A percentile compares a stretch with the other conserved stretches of the same genome.
Evolutionary conservation across 1,140 invertebrate genomes (phyloP).

Genomic region (Pseudomyrmex cubaensis): DNA sequence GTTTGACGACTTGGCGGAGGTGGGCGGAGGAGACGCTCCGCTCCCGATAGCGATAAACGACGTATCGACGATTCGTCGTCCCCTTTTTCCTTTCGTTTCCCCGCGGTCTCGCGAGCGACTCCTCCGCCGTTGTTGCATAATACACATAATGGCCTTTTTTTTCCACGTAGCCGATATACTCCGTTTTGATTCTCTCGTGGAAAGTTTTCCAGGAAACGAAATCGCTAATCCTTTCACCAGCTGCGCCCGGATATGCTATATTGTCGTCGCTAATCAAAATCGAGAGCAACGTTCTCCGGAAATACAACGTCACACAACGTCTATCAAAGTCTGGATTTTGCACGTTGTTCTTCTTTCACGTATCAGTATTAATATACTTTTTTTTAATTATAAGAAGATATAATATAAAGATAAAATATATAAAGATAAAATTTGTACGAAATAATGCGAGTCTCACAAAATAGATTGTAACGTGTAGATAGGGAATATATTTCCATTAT

Average conservation of each 20-base stretch:
- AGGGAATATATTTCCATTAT: too few species aligned
- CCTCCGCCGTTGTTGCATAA: conserved; percentile 59
- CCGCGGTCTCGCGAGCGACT: conserved; percentile 41
- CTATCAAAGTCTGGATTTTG: too few species aligned
- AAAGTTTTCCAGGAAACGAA: conserved; percentile 53
- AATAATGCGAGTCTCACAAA: too few species aligned
- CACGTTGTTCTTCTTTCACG: too few species aligned
- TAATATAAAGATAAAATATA: too few species aligned
- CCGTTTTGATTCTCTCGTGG: conserved; percentile 56
- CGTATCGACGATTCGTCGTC: conserved; percentile 72
- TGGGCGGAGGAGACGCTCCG: conserved; percentile 66
- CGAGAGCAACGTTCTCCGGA: conserved; percentile 20
- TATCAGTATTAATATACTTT: too few species aligned
- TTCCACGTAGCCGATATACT: conserved; percentile 56
- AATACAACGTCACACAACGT: neutral
- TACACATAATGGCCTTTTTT: conserved; percentile 47
- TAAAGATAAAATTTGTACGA: too few species aligned
- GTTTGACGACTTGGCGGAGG: conserved; percentile 75
- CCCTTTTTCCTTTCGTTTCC: conserved; percentile 64
- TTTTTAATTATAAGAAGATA: too few species aligned
- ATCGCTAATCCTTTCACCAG: conserved; percentile 47
- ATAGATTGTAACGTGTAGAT: too few species aligned
- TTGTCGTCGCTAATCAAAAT: conserved; percentile 44
- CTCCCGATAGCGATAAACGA: conserved; percentile 80
- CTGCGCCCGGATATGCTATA: conserved; percentile 18